Percentiles rank a stretch among this genome's conserved stretches.
Conservation (phyloP, 53 echinoderm and acorn worm species). For the Echinarachnius parma region DNA sequence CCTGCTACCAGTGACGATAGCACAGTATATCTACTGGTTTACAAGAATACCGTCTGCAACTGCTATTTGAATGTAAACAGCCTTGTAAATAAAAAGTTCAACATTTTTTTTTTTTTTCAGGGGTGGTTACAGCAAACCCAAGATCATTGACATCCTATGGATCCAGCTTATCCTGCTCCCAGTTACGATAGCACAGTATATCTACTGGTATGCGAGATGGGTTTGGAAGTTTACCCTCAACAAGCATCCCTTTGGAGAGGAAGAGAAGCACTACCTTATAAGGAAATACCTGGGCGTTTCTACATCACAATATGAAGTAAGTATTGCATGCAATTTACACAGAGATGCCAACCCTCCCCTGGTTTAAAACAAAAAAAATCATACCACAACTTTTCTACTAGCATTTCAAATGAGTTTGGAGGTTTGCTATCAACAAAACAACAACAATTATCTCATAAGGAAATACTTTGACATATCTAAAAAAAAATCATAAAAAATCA, state of each 20-base stretch:
- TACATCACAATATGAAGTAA: constrained; percentile 80
- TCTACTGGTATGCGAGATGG: constrained; percentile 76
- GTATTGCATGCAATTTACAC: neutral
- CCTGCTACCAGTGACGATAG: neutral
- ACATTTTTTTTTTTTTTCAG: constrained; percentile 34
- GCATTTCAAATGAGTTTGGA: too few relatives aligned
- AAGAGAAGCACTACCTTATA: constrained; percentile 92
- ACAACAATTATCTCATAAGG: too few relatives aligned
- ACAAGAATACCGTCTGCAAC: too few relatives aligned
- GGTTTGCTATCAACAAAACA: too few relatives aligned
- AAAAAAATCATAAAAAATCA: too few relatives aligned
- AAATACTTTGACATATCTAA: too few relatives aligned
- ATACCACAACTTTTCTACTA: too few relatives aligned
- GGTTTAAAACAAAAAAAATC: neutral
- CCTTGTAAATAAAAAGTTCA: too few relatives aligned
- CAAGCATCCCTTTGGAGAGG: constrained; percentile 66
- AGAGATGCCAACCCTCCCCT: neutral
- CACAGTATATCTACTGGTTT: neutral
- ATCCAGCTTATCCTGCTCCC: constrained; percentile 79
- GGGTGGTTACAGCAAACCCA: constrained; percentile 88
- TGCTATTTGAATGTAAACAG: too few relatives aligned
- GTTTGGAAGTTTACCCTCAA: constrained; percentile 77
- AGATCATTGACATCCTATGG: constrained; percentile 80
- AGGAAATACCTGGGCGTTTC: constrained; percentile 62
- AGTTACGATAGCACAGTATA: constrained; percentile 61